Percentiles rank a stretch among this genome's conserved stretches.
Conservation (phyloP, 2,888 invertebrate species). For the Drosophila flavopinicola region DNA sequence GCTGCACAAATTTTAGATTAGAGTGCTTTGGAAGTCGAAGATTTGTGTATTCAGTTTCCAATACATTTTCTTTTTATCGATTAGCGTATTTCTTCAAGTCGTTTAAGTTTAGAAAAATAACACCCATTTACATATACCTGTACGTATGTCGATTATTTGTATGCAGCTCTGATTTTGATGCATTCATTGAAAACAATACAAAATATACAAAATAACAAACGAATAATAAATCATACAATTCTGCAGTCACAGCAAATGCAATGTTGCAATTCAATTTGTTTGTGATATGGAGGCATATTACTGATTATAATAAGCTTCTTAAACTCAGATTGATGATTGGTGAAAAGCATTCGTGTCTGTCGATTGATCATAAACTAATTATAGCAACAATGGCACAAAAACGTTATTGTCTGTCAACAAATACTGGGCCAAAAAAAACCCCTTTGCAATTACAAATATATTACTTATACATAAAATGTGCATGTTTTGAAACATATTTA, state of each 20-base stretch:
- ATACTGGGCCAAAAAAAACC: too few species aligned
- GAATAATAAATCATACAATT: not conserved
- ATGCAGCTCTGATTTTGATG: not conserved
- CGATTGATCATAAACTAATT: not conserved
- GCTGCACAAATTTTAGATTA: too few species aligned
- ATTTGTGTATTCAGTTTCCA: not conserved
- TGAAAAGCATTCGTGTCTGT: not conserved
- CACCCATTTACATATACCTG: not conserved
- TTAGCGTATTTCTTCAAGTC: not conserved
- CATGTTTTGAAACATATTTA: not conserved
- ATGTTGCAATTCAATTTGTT: constrained; percentile 2
- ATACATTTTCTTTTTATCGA: not conserved
- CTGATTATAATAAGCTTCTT: not conserved
- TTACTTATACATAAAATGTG: not conserved
- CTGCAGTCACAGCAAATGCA: not conserved
- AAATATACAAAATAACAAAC: not conserved
- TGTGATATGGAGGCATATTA: not conserved
- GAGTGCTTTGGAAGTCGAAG: too few species aligned
- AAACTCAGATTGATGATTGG: not conserved
- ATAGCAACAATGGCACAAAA: not conserved
- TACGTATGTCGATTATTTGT: not conserved
- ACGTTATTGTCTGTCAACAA: not conserved
- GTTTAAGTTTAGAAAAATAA: not conserved
- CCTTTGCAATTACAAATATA: not conserved
- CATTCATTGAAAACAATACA: not conserved